A percentile compares a stretch with the other conserved stretches of the same genome.
phyloP scores from a whole-genome alignment of 2,888 invertebrate species.

The Polydrusus pterygomalis region DNA sequence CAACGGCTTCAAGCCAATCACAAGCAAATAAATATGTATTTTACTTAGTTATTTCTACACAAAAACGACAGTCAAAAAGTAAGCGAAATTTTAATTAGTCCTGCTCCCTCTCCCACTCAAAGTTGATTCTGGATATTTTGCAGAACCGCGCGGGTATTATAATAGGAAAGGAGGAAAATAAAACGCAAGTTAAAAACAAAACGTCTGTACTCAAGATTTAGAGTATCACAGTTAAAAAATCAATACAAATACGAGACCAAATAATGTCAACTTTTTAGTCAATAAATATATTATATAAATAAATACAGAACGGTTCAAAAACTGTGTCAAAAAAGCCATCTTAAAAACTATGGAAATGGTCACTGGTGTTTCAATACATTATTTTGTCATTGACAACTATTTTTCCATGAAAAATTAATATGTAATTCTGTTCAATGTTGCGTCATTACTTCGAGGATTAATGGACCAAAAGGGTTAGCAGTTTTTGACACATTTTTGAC shows the following conservation, averaged over 20 bases:
- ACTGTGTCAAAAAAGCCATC: slow-evolving; percentile 18
- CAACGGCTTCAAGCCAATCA: no score
- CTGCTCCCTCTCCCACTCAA: no score
- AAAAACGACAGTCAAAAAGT: no score
- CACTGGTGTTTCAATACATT: not conserved
- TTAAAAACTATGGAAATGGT: not conserved
- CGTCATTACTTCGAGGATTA: not conserved
- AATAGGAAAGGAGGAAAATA: slow-evolving; percentile 39
- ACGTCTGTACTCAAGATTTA: slow-evolving; percentile 48
- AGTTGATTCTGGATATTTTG: no score
- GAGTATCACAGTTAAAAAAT: slow-evolving; percentile 55
- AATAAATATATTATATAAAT: slow-evolving; percentile 43
- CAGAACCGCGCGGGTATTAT: no score
- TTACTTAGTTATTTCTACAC: no score
- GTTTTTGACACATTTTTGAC: slow-evolving; percentile 8
- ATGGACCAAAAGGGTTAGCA: not conserved
- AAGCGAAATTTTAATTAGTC: no score
- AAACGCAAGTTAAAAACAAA: slow-evolving; percentile 48
- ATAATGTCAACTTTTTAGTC: slow-evolving; percentile 36
- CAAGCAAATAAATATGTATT: no score
- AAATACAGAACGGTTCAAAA: slow-evolving; percentile 23
- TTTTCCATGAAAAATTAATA: no score
- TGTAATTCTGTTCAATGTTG: no score
- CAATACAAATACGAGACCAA: slow-evolving; percentile 43
- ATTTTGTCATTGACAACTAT: no score